These are phyloP conservation scores for Lithophane socia DNA, from an alignment of 2,888 invertebrate genomes.

Conservation along the genomic window DNA sequence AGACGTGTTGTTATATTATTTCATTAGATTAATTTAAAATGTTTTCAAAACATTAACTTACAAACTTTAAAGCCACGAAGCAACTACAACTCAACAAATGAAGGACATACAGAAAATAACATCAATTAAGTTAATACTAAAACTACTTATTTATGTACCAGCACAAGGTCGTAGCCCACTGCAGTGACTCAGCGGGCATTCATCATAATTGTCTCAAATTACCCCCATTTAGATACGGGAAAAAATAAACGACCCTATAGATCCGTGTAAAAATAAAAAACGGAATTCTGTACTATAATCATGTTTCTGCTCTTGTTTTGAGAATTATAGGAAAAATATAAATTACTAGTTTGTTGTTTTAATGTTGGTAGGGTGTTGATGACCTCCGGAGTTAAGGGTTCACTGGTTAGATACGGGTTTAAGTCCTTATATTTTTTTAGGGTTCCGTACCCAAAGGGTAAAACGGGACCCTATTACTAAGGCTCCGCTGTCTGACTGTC, in stretches of 20 bases:
- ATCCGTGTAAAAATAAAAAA: conserved; percentile 40
- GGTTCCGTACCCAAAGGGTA: no score
- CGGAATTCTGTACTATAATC: conserved; percentile 28
- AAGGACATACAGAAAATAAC: conserved; percentile 20
- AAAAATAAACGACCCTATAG: conserved; percentile 36
- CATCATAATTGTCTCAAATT: conserved; percentile 56
- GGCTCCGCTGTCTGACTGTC: no score
- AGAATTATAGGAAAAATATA: conserved; percentile 41
- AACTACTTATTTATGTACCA: conserved; percentile 27
- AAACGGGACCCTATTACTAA: no score
- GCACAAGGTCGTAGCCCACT: conserved; percentile 29
- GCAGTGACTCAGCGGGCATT: conserved; percentile 45
- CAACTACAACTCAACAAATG: conserved; percentile 5
- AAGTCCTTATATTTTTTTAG: no score
- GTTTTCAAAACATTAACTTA: neutral
- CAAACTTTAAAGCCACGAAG: neutral
- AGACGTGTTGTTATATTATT: no score
- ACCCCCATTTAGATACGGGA: conserved; percentile 37
- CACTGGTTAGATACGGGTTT: neutral
- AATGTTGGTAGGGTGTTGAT: conserved; percentile 24
- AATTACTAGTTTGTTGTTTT: conserved; percentile 37
- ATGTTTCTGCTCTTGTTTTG: conserved; percentile 33
- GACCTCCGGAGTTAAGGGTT: neutral
- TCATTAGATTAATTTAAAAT: no score
- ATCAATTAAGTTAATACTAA: conserved; percentile 43